Conservation (phyloP, 2,113 vertebrate genomes). For the Protobothrops flavoviridis region DNA sequence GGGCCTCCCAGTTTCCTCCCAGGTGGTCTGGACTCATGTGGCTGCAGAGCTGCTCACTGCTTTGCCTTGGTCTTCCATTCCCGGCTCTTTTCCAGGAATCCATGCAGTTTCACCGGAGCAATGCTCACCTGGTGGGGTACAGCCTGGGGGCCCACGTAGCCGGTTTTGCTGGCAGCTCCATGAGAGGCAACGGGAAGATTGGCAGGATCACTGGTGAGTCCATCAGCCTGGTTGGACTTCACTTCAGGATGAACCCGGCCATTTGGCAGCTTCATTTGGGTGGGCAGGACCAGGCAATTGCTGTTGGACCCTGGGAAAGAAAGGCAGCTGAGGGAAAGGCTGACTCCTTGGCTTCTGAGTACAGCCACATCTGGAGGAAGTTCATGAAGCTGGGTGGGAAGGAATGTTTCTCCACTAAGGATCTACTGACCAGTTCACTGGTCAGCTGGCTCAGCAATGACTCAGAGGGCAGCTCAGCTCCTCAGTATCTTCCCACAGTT, state of each 20-base stretch:
- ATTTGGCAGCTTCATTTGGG: not conserved
- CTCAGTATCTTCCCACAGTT: not conserved
- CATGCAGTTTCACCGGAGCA: constrained; percentile 73
- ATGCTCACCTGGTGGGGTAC: constrained; percentile 91
- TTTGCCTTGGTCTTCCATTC: not conserved
- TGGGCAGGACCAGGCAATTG: not conserved
- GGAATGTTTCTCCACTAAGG: not conserved
- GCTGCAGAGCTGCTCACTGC: not conserved
- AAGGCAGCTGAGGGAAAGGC: not conserved
- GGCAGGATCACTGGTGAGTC: constrained; percentile 92
- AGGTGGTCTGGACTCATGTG: not conserved
- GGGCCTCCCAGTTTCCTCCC: not conserved
- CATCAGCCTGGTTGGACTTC: not conserved
- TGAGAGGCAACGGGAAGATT: constrained; percentile 77
- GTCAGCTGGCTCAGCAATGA: not conserved
- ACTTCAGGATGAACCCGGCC: not conserved
- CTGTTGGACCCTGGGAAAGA: not conserved
- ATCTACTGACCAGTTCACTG: not conserved
- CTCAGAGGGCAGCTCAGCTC: not conserved
- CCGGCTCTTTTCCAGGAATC: constrained; percentile 74
- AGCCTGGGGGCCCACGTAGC: constrained; percentile 95
- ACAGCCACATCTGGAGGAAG: not conserved
- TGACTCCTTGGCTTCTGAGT: not conserved
- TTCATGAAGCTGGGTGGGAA: not conserved
- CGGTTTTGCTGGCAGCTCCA: constrained; percentile 89